Evolutionary conservation across 1,140 invertebrate species (phyloP), one percentile per base, ranked within the genome.

Genomic region (Oryzaephilus surinamensis): DNA sequence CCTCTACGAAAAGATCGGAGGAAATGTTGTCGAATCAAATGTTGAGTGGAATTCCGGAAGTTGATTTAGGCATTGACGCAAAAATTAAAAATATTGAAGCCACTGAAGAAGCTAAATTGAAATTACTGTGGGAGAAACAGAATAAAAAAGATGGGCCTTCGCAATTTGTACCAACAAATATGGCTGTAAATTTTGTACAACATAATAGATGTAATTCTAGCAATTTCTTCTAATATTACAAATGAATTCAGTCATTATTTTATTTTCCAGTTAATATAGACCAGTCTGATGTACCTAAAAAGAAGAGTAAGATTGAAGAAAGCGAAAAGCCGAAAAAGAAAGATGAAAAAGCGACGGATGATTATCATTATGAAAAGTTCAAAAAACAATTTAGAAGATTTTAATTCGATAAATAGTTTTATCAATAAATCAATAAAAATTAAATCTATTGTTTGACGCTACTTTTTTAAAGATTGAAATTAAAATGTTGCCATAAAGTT

Each of bases 11-110:
- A 43, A 72, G 71, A 41, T 93, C 86, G 11, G 95, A 99, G 66
- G 97, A 99, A 69, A 97, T 99, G 90, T 77, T 99, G 47, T 98
- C 94, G 4, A 97, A 97, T 74, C 96, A 99, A 73, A 99, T 99
- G 96, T 69, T 99, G 2, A 96, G 90, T 60, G 97, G 97, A 36
- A 99, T 99, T 46, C 97, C 97, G n/a, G 97, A 99, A 74, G 88
- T 99, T 2, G 96, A 99, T 71, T 71, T 99, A 26, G 97, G 97
- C 21, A 96, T 99, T 50, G 92, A 98, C 55, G 92, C 91, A 1
- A 96, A 97, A 72, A 97, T 98, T 43, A 79, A 79, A 54, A 98
- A 97, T 61, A 98, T 98, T 52, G 93, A 97, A 74, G 89, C 90
- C 4, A 98, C 94, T 4, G 95, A 98, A 67, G 92, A 95, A 58